Conservation (phyloP, 2,797 vertebrate genomes). For the Crenuchus spilurus region DNA sequence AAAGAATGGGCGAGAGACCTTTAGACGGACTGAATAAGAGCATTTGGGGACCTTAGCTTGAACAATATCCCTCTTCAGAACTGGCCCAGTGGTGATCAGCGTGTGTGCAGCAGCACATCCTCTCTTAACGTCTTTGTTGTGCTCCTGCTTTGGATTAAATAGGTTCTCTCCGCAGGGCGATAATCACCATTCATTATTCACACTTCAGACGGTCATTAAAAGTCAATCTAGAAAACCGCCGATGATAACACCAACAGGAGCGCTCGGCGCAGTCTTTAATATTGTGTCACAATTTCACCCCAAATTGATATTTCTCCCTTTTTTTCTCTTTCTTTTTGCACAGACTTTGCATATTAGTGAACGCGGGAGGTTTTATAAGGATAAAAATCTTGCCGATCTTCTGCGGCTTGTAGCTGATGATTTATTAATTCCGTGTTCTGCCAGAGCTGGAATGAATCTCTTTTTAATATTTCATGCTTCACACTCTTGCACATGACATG, state of each 20-base stretch:
- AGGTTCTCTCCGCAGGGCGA: conserved; percentile 56
- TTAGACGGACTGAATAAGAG: background rate
- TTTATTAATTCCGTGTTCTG: conserved; percentile 75
- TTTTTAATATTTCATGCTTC: conserved; percentile 73
- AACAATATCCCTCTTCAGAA: conserved; percentile 11
- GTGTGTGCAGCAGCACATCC: conserved; percentile 4
- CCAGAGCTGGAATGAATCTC: conserved; percentile 68
- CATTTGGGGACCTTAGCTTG: conserved; percentile 6
- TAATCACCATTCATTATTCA: conserved; percentile 61
- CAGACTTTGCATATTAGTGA: background rate
- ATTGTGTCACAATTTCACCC: conserved; percentile 39
- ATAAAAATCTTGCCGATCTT: conserved; percentile 60
- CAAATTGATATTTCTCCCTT: conserved; percentile 40
- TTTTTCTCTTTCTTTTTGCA: background rate
- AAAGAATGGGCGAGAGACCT: conserved; percentile 28
- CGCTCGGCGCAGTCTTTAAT: conserved; percentile 26
- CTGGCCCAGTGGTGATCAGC: background rate
- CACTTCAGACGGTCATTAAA: conserved; percentile 59
- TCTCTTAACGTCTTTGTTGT: conserved; percentile 45
- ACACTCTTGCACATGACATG: conserved; percentile 32
- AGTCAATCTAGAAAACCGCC: conserved; percentile 50
- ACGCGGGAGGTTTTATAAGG: conserved; percentile 44
- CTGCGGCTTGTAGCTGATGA: conserved; percentile 65
- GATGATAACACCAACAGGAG: conserved; percentile 38
- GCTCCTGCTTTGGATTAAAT: conserved; percentile 52